Evolutionary conservation across 2,113 vertebrate species (phyloP).

Genomic region (Pseudopipra pipra): DNA sequence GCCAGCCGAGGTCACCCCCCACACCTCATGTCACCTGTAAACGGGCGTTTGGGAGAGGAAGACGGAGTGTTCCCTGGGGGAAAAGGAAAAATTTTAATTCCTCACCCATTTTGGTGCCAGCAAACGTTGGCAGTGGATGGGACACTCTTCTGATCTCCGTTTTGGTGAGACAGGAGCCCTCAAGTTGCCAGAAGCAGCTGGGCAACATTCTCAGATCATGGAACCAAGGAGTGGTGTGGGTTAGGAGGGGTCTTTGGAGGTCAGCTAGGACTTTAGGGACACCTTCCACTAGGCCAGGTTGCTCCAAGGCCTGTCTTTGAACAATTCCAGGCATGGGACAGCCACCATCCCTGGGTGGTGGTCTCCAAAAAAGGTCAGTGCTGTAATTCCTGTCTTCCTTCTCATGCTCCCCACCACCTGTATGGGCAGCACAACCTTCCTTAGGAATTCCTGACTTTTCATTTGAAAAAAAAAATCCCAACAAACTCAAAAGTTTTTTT

Average conservation of each 20-base stretch:
- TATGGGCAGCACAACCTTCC: not conserved
- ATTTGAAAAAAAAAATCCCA: not conserved
- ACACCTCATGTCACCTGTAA: not conserved
- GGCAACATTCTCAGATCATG: not conserved
- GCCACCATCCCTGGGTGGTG: rapidly evolving
- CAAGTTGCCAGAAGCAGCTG: too few species aligned
- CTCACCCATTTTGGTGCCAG: not conserved
- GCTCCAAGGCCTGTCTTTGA: not conserved
- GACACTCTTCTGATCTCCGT: too few species aligned
- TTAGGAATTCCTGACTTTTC: not conserved
- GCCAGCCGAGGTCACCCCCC: not conserved
- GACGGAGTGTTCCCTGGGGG: not conserved
- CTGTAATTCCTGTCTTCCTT: not conserved
- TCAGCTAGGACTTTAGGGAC: not conserved
- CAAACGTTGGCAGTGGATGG: too few species aligned
- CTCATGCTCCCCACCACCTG: not conserved
- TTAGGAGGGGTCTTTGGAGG: not conserved
- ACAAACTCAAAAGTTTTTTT: not conserved
- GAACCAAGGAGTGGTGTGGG: not conserved
- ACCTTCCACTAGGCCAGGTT: not conserved
- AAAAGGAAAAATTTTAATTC: not conserved
- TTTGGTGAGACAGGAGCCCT: too few species aligned
- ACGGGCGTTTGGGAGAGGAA: not conserved
- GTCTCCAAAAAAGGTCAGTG: not conserved
- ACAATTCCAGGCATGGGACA: not conserved